Base-by-base conservation (phyloP, 2,113 vertebrate species). In the Rhinolophus sinicus region DNA sequence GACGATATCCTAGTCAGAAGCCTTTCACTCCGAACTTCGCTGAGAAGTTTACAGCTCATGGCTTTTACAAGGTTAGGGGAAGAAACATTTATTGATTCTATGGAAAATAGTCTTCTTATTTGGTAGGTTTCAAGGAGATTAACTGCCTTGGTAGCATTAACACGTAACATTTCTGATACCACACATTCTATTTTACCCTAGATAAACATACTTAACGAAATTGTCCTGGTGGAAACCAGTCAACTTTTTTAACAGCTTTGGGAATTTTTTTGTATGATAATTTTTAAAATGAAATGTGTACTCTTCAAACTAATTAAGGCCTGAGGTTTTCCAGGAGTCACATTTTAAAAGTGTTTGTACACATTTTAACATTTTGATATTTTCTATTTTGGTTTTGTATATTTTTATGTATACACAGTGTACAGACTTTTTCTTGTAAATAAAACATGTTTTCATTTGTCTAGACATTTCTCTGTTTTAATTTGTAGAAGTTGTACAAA, bases 381-480 rank as follows among this genome's bases (percentile, higher is more conserved):
- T 99, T 99, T 99, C 98, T 99, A 99, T 98, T 99, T 99, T 99
- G 98, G 97, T 99, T 99, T 99, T 99, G 98, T 99, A 99, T 98
- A 99, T 99, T 99, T 99, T 98, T 99, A 98, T 98, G 98, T 99
- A 98, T 98, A 98, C 98, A 98, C 98, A 98, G 96, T 99, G 98
- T 99, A 99, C 97, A 99, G 98, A 98, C 88, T 98, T 97, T 97
- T 98, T 98, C 98, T 95, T 99, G 98, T 99, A 99, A 99, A 99
- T 99, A 99, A 99, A 99, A 97, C 95, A 97, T 98, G 97, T 98
- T 99, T 98, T 98, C 98, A 97, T 98, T 99, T 99, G 97, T 98
- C 98, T 97, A 94, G 50, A 97, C 91, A 95, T 88, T n/a, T 91
- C 83, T 97, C 70, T 94, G 94, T 44, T 97, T 96, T 96, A 94